Base-by-base conservation (phyloP, 2,797 vertebrate genomes). In the Momotus momota region DNA sequence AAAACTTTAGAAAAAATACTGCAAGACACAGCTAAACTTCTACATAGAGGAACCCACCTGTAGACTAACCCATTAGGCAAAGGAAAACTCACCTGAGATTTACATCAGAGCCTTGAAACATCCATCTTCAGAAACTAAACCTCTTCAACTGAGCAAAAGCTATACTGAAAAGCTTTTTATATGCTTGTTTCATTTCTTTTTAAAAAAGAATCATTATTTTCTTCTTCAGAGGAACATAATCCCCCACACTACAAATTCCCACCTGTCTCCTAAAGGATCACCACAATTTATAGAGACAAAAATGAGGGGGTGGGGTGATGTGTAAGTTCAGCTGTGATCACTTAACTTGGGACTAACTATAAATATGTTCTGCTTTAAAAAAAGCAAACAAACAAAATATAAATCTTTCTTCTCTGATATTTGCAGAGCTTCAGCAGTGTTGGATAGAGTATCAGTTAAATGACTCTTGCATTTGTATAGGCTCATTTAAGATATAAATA, bases 231-330 rank as follows among this genome's bases (percentile, higher is more conserved):
- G 5, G 2, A 55, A 69, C 38, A 1, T 9, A 46, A 11, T 6
- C 8, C 5, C 1, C 5, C 1, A 14, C 1, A 12, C 8, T 3
- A 2, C 7, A 45, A 19, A 15, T 1, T 25, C 11, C 9, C 2
- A 5, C 0, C 10, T 1, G 2, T 4, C 4, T 29, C 20, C 12
- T 46, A 8, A 20, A n/a, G 14, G 14, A 9, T 38, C 17, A 82
- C 13, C 19, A 33, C 7, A 57, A 66, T 75, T 84, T 86, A 77
- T 64, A 64, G 60, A 22, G 51, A 38, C 45, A 72, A 31, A 48
- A 81, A 41, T 14, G 4, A 74, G 16, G 23, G 41, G 35, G 46
- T 72, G 48, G 65, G 77, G n/a, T 49, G 25, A 33, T 62, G 18
- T 14, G 33, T 40, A 48, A 62, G 5, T 27, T 74, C 88, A 93